phyloP scores from a whole-genome alignment of 2,888 invertebrate species.

The Ormyrus nitidulus region DNA sequence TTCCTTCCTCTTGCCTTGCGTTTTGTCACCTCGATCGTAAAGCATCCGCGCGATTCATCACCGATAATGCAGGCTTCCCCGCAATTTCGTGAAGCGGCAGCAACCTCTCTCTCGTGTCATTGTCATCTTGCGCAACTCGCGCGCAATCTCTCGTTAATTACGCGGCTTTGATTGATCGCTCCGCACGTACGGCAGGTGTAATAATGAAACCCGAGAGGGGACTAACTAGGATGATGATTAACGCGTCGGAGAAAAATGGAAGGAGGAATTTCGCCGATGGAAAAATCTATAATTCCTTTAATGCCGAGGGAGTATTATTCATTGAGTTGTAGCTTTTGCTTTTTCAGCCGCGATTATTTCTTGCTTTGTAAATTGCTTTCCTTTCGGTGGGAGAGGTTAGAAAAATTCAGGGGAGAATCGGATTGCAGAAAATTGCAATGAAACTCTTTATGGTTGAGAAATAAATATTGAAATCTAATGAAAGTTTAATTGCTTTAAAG shows the following conservation, averaged over 20 bases:
- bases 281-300: constrained; percentile 5
- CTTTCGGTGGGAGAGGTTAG: too few relatives aligned
- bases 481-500: too few relatives aligned
- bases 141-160: constrained; percentile 49
- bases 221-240: constrained; percentile 65
- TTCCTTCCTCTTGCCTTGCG: too few relatives aligned
- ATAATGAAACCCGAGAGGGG: constrained; percentile 63
- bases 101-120: constrained; percentile 56
- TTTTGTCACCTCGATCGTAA: background rate
- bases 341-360: too few relatives aligned
- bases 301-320: background rate
- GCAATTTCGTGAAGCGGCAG: constrained; percentile 25
- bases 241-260: constrained; percentile 51
- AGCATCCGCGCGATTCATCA: background rate
- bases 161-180: constrained; percentile 66
- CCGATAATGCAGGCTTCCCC: background rate
- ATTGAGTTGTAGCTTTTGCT: too few relatives aligned
- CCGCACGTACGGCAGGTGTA: constrained; percentile 58
- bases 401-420: too few relatives aligned
- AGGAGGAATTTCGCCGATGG: constrained; percentile 9
- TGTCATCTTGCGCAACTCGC: constrained; percentile 61
- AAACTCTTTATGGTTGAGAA: too few relatives aligned
- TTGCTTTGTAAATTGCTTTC: too few relatives aligned
- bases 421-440: too few relatives aligned
- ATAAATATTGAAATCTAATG: too few relatives aligned